Evolutionary conservation across 2,888 invertebrate species (phyloP).

Genomic region (Drepana falcataria): DNA sequence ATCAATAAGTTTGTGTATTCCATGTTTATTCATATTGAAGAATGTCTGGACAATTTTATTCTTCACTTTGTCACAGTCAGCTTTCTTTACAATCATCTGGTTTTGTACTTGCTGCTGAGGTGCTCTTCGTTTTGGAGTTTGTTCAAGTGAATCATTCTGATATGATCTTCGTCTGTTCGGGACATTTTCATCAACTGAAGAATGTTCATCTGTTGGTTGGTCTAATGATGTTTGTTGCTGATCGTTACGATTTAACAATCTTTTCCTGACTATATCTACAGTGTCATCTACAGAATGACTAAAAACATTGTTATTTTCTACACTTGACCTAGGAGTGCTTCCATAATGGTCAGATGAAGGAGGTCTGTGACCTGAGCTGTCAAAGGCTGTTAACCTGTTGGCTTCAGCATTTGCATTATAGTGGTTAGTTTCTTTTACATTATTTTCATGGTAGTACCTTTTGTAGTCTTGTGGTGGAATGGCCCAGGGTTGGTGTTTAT

Average conservation of each 20-base stretch:
- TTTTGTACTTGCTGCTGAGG: slow-evolving; percentile 28
- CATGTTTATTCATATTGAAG: slow-evolving; percentile 73
- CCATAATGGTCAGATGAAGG: slow-evolving; percentile 70
- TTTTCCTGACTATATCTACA: slow-evolving; percentile 61
- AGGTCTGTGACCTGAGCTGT: slow-evolving; percentile 62
- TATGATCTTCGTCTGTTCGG: slow-evolving; percentile 18
- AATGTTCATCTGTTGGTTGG: slow-evolving; percentile 21
- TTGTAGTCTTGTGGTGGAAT: slow-evolving; percentile 27
- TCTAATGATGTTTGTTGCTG: slow-evolving; percentile 30
- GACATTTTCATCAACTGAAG: slow-evolving; percentile 23
- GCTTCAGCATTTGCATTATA: slow-evolving; percentile 32
- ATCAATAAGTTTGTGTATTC: slow-evolving; percentile 69
- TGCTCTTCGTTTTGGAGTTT: slow-evolving; percentile 40
- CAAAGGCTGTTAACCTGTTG: slow-evolving; percentile 31
- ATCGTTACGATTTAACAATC: slow-evolving; percentile 55
- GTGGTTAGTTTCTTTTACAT: slow-evolving; percentile 27
- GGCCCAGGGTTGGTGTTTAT: slow-evolving; percentile 34
- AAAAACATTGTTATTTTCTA: slow-evolving; percentile 58
- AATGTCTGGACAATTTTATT: slow-evolving; percentile 70
- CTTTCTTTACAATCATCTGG: slow-evolving; percentile 39
- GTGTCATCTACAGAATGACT: slow-evolving; percentile 67
- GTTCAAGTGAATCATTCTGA: slow-evolving; percentile 35
- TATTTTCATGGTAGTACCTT: slow-evolving; percentile 30
- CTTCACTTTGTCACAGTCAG: slow-evolving; percentile 66
- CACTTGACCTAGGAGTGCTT: slow-evolving; percentile 40